Conservation (phyloP, 2,113 vertebrate species). For the Notothenia coriiceps region DNA sequence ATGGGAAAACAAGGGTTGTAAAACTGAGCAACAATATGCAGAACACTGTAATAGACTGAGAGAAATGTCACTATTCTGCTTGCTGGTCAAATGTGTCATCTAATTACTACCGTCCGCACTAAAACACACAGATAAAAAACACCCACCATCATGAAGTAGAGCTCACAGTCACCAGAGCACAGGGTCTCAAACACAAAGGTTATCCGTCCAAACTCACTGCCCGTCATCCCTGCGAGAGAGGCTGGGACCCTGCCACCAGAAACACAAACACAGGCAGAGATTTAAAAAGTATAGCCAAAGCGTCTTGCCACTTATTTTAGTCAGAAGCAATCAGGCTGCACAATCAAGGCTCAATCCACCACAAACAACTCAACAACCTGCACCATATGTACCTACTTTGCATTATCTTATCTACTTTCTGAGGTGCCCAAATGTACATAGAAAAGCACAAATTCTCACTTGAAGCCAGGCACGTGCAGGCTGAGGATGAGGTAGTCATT, state of each 20-base stretch:
- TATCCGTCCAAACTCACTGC: slow-evolving; percentile 90
- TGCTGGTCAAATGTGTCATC: background rate
- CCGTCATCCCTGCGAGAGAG: slow-evolving; percentile 89
- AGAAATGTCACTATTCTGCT: too few species aligned
- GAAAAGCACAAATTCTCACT: slow-evolving; percentile 85
- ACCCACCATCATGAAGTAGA: slow-evolving; percentile 96
- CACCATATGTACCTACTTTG: too few species aligned
- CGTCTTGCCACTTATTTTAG: too few species aligned
- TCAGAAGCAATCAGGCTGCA: too few species aligned
- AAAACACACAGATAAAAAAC: slow-evolving; percentile 14
- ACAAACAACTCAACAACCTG: too few species aligned
- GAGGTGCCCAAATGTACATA: too few species aligned
- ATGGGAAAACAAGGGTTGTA: background rate
- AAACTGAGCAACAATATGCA: background rate
- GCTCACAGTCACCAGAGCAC: slow-evolving; percentile 93
- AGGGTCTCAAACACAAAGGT: slow-evolving; percentile 96
- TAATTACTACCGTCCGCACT: background rate
- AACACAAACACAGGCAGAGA: slow-evolving; percentile 4
- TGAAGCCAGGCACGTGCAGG: slow-evolving; percentile 93
- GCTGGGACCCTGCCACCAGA: slow-evolving; percentile 87
- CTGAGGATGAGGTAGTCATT: slow-evolving; percentile 98
- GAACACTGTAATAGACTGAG: background rate
- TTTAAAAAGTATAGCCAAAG: background rate
- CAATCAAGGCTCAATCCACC: too few species aligned
- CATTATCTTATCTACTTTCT: too few species aligned